Conservation (phyloP, 2,797 vertebrate species). For the Dryobates pubescens region DNA sequence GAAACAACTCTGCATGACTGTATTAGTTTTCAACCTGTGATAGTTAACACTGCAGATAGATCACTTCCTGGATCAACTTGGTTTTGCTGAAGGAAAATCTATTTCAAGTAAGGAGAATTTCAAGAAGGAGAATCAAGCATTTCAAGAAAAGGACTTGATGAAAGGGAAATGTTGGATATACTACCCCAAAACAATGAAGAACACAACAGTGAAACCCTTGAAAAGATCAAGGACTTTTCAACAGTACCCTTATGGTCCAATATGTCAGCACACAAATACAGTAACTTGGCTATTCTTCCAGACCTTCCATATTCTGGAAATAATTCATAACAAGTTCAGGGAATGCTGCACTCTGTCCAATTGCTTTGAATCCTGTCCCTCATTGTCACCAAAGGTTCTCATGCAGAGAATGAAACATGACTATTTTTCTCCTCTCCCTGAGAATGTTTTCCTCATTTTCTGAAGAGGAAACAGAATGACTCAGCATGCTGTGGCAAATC, state of each 20-base stretch:
- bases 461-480: background rate
- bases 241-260: background rate
- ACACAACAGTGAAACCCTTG: background rate
- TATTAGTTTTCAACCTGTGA: background rate
- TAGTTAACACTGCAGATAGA: background rate
- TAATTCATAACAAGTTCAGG: background rate
- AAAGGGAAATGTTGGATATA: background rate
- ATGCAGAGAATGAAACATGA: background rate
- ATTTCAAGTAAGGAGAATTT: background rate
- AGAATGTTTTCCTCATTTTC: background rate
- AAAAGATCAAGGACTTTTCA: background rate
- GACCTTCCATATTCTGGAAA: background rate
- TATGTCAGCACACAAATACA: background rate
- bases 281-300: background rate
- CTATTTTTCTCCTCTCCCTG: background rate
- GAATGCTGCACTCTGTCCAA: background rate
- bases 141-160: background rate
- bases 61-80: accelerated
- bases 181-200: background rate
- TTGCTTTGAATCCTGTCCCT: background rate
- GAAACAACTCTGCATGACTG: background rate
- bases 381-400: background rate
- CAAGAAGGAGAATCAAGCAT: background rate
- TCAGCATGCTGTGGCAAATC: background rate
- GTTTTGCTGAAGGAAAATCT: background rate